Conservation (phyloP, 2,113 vertebrate genomes). For the Charina bottae region DNA sequence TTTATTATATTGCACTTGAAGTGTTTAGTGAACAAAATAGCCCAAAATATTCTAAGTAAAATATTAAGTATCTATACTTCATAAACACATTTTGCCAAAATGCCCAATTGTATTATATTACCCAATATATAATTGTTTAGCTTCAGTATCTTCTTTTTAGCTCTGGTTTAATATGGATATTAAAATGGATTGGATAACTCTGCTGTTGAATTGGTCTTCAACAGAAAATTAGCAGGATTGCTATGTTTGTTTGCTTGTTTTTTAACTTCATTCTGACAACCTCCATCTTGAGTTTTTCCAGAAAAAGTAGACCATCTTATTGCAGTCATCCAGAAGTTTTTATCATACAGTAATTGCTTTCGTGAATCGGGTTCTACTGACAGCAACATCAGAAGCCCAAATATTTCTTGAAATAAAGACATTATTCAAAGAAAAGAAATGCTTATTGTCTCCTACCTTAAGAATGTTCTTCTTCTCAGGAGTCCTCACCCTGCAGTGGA, state of each 20-base stretch:
- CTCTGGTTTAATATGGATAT: not conserved
- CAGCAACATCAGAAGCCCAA: not conserved
- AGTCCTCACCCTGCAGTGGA: slow-evolving; percentile 63
- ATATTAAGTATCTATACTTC: not conserved
- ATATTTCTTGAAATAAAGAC: slow-evolving; percentile 11
- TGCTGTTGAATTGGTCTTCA: slow-evolving; percentile 13
- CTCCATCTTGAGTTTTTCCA: not conserved
- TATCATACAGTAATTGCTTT: slow-evolving; percentile 42
- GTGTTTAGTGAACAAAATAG: not conserved
- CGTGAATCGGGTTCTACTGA: slow-evolving; percentile 38
- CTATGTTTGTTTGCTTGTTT: not conserved
- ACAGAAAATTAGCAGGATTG: not conserved
- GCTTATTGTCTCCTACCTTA: slow-evolving; percentile 80
- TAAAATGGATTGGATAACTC: not conserved
- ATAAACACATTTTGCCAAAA: not conserved
- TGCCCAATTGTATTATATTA: not conserved
- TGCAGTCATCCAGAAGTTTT: not conserved
- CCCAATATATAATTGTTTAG: not conserved
- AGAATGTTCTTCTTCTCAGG: slow-evolving; percentile 65
- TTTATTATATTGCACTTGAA: not conserved
- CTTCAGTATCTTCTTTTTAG: not conserved
- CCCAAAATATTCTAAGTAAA: slow-evolving; percentile 2
- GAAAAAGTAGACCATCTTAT: not conserved
- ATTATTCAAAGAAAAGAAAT: slow-evolving; percentile 45
- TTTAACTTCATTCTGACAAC: not conserved